Conservation (phyloP, 1,140 invertebrate species). For the Apis florea region DNA sequence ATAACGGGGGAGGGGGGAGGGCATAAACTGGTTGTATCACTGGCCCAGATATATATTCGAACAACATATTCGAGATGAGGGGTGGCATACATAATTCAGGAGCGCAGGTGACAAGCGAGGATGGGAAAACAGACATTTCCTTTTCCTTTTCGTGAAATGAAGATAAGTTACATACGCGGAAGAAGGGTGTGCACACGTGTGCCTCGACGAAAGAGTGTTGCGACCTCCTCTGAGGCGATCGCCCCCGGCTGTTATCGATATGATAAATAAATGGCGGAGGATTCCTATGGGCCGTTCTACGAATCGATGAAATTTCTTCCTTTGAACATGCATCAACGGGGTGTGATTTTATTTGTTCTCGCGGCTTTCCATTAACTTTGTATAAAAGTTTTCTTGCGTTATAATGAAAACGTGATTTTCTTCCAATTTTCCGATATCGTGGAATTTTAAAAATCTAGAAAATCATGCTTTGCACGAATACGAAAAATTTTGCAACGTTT, state of each 20-base stretch:
- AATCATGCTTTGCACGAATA: no score
- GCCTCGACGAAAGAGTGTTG: slow-evolving; percentile 4
- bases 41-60: slow-evolving; percentile 49
- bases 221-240: neutral
- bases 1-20: no score
- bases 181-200: slow-evolving; percentile 28
- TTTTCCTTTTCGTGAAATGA: slow-evolving; percentile 64
- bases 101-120: slow-evolving; percentile 60
- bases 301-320: slow-evolving; percentile 10
- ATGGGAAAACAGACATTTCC: slow-evolving; percentile 68
- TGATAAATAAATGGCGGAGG: slow-evolving; percentile 32
- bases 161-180: slow-evolving; percentile 65
- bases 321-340: neutral
- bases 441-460: no score
- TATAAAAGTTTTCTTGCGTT: no score
- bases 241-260: slow-evolving; percentile 35
- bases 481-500: no score
- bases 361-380: no score
- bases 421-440: no score
- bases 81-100: slow-evolving; percentile 67
- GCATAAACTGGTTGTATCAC: slow-evolving; percentile 63
- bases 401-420: no score
- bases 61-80: slow-evolving; percentile 39
- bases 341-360: neutral
- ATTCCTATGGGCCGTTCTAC: neutral